Percentiles rank a stretch among this genome's conserved stretches.
Conservation (phyloP, 53 echinoderm and acorn worm genomes). For the Arbacia lixula region DNA sequence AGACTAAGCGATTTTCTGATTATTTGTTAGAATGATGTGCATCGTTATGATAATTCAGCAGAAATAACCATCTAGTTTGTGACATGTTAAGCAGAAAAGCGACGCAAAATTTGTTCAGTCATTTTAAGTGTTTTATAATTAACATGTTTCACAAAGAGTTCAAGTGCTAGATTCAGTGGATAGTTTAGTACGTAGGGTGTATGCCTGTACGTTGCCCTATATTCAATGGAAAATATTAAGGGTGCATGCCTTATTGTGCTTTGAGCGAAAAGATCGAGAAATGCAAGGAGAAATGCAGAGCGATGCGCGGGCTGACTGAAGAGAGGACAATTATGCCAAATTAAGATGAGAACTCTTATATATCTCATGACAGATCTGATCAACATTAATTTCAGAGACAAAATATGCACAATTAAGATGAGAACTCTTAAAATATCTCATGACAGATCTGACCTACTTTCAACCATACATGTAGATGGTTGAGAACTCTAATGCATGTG, state of each 20-base stretch:
- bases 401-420: no score
- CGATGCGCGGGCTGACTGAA: not conserved
- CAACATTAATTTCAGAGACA: no score
- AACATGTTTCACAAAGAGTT: not conserved
- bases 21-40: not conserved
- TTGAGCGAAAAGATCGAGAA: not conserved
- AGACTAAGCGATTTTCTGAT: constrained; percentile 8
- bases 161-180: not conserved
- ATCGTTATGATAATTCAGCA: not conserved
- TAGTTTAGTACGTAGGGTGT: not conserved
- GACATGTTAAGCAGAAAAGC: not conserved
- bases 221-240: not conserved
- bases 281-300: not conserved
- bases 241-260: not conserved
- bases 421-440: no score
- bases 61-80: not conserved
- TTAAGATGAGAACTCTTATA: no score
- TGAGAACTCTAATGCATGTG: not conserved
- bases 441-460: no score
- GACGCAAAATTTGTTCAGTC: not conserved
- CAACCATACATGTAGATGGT: no score
- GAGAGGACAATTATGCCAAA: no score
- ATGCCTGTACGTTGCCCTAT: constrained; percentile 3
- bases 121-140: no score
- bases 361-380: not conserved